phyloP scores from a whole-genome alignment of 2,113 vertebrate genomes.

The Malurus elegans region DNA sequence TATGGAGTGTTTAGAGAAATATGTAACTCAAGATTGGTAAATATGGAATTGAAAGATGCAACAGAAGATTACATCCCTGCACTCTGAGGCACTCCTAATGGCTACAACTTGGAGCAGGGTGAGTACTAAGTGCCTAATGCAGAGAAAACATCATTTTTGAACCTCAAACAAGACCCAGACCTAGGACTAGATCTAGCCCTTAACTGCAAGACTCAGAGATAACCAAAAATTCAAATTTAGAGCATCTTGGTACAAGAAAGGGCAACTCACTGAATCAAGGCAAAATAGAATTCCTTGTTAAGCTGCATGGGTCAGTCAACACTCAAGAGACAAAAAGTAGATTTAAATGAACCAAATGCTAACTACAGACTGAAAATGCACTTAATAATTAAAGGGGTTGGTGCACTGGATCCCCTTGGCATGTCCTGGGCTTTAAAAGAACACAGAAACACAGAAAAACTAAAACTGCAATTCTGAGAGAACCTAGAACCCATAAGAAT shows the following conservation, averaged over 20 bases:
- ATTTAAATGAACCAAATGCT: not conserved
- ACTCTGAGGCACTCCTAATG: not conserved
- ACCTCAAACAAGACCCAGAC: not conserved
- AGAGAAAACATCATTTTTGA: not conserved
- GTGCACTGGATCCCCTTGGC: not conserved
- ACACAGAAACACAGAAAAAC: not conserved
- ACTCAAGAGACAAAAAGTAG: not conserved
- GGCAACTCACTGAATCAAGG: not conserved
- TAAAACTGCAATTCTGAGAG: not conserved
- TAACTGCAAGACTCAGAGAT: not conserved
- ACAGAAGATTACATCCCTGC: not conserved
- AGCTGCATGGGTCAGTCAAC: not conserved
- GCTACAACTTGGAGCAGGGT: not conserved
- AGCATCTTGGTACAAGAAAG: not conserved
- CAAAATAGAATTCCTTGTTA: not conserved
- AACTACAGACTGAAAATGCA: not conserved
- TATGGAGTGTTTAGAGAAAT: not conserved
- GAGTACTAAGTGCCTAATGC: not conserved
- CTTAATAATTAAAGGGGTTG: not conserved
- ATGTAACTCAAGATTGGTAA: not conserved
- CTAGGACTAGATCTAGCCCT: not conserved
- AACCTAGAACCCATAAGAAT: slow-evolving; percentile 6
- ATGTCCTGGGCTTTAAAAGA: not conserved
- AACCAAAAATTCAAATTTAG: not conserved
- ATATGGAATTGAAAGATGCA: not conserved